phyloP scores from a whole-genome alignment of 2,113 vertebrate genomes.

The Bubalus kerabau region DNA sequence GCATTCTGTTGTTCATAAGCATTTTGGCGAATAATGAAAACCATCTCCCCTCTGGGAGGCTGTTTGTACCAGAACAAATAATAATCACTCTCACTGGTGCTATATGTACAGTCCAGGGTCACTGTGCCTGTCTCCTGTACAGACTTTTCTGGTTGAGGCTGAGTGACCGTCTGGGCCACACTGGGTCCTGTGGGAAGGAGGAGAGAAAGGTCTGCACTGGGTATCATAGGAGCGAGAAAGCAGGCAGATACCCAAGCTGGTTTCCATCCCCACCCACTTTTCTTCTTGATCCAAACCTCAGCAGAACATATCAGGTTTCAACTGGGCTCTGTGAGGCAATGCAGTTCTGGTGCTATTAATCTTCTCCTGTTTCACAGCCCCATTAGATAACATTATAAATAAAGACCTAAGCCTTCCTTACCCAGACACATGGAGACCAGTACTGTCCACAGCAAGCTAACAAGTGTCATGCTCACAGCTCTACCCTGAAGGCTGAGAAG shows the following conservation, averaged over 20 bases:
- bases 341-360: neutral
- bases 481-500: neutral
- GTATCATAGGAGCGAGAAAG: neutral
- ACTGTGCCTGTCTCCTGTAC: neutral
- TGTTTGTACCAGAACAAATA: slow-evolving; percentile 65
- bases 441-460: neutral
- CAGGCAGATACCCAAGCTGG: neutral
- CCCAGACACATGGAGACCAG: neutral
- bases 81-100: neutral
- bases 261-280: neutral
- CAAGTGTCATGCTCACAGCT: neutral
- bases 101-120: slow-evolving; percentile 1
- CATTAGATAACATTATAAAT: neutral
- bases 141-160: neutral
- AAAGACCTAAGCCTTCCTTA: neutral
- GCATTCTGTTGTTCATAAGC: neutral
- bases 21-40: slow-evolving; percentile 9
- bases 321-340: neutral
- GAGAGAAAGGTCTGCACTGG: neutral
- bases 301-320: neutral
- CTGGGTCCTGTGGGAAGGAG: slow-evolving; percentile 32
- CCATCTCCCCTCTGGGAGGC: neutral
- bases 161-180: slow-evolving; percentile 32
- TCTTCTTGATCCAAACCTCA: neutral
- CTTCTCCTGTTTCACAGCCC: neutral